Conservation (phyloP, 2,113 vertebrate genomes). For the Lanius ludovicianus region DNA sequence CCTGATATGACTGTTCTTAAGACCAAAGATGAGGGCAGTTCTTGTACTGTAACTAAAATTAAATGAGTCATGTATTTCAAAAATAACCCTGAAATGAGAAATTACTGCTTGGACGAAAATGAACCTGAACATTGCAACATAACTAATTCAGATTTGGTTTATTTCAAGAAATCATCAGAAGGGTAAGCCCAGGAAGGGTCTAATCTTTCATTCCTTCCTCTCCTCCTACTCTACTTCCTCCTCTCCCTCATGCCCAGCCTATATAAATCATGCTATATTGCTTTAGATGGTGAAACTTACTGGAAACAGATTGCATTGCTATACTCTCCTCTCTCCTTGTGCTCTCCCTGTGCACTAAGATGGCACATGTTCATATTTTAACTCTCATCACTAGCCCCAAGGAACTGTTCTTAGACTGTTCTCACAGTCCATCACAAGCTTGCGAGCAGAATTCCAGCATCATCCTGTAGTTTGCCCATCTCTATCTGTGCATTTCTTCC, state of each 20-base stretch:
- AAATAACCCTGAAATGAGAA: background rate
- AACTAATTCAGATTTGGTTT: background rate
- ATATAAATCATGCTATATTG: background rate
- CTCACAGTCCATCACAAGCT: background rate
- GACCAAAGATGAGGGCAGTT: background rate
- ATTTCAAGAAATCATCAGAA: background rate
- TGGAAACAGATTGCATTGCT: background rate
- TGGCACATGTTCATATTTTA: background rate
- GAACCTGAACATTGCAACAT: background rate
- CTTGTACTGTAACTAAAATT: conserved; percentile 1
- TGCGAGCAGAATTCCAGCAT: background rate
- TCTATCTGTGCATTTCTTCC: conserved; percentile 3
- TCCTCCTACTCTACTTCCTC: background rate
- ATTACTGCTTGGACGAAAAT: background rate
- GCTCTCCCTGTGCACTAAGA: background rate
- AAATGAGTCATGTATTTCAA: background rate
- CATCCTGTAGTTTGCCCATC: background rate
- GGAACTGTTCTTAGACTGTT: background rate
- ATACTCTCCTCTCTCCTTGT: background rate
- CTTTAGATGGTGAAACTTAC: background rate
- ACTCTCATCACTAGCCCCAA: background rate
- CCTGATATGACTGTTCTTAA: conserved; percentile 4
- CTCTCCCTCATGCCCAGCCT: background rate
- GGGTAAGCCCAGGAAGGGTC: background rate
- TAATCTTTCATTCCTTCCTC: background rate